These are phyloP conservation scores for Steinernema carpocapsae DNA, from an alignment of 2,888 invertebrate genomes.

Conservation along the genomic window DNA sequence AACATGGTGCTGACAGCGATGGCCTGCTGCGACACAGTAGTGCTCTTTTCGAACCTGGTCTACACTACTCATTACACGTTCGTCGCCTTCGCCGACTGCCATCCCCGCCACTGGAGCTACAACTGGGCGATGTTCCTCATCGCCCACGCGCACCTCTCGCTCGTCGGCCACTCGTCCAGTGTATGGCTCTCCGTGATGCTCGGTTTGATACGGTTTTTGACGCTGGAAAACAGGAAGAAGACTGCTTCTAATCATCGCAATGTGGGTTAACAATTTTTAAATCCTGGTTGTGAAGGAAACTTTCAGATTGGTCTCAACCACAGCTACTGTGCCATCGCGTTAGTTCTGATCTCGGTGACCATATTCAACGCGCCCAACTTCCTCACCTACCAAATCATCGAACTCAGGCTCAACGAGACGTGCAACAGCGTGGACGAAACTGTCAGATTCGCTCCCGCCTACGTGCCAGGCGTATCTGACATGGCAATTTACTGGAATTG, in stretches of 20 bases:
- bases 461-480: slow-evolving; percentile 66
- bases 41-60: slow-evolving; percentile 66
- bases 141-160: slow-evolving; percentile 64
- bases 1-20: slow-evolving; percentile 68
- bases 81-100: slow-evolving; percentile 59
- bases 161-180: slow-evolving; percentile 64
- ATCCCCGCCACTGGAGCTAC: slow-evolving; percentile 58
- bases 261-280: too few species aligned
- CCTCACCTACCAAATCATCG: slow-evolving; percentile 65
- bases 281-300: too few species aligned
- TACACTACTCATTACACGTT: slow-evolving; percentile 68
- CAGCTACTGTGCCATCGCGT: slow-evolving; percentile 64
- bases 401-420: slow-evolving; percentile 54
- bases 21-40: slow-evolving; percentile 67
- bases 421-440: slow-evolving; percentile 49
- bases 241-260: slow-evolving; percentile 51
- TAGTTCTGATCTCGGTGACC: slow-evolving; percentile 52
- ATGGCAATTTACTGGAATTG: slow-evolving; percentile 60
- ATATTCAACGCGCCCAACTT: slow-evolving; percentile 66
- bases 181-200: slow-evolving; percentile 67
- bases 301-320: slow-evolving; percentile 61
- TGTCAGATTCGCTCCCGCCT: slow-evolving; percentile 50
- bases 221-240: slow-evolving; percentile 59
- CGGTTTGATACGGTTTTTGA: slow-evolving; percentile 65
- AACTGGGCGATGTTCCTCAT: slow-evolving; percentile 67